These are phyloP conservation scores for Pristionchus arcanus DNA, from an alignment of 2,888 invertebrate species.

Conservation along the genomic window DNA sequence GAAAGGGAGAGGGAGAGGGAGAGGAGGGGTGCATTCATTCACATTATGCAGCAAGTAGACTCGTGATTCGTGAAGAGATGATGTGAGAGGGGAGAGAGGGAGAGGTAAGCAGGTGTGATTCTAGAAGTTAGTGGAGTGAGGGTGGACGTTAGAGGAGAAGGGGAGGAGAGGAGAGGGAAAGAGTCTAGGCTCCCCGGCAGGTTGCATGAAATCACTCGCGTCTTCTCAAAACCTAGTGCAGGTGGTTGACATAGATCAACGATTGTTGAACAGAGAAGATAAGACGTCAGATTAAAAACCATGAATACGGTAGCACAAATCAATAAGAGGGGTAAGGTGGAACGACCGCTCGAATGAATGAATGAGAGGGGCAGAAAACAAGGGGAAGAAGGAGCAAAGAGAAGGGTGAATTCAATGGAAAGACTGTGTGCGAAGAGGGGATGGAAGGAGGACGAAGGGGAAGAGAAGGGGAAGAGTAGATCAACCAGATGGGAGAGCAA, in stretches of 20 bases:
- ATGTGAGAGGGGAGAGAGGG: neutral
- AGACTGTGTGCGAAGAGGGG: conserved; percentile 20
- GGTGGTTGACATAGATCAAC: neutral
- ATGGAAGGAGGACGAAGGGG: neutral
- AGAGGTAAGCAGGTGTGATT: neutral
- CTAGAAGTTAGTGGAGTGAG: neutral
- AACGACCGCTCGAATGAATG: neutral
- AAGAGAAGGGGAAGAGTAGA: neutral
- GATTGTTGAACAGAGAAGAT: neutral
- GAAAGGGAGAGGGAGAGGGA: neutral
- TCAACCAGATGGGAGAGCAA: neutral
- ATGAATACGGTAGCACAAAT: neutral
- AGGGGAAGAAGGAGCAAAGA: neutral
- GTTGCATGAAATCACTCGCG: neutral
- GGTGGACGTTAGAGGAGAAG: neutral
- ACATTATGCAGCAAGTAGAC: neutral
- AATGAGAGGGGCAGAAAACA: neutral
- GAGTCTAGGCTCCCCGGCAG: neutral
- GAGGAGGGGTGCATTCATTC: neutral
- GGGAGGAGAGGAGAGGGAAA: neutral
- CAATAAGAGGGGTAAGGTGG: neutral
- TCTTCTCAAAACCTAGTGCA: neutral
- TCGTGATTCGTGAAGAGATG: conserved; percentile 1
- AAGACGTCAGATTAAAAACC: neutral
- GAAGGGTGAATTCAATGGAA: neutral